Evolutionary conservation across 2,113 vertebrate genomes (phyloP).

Genomic region (Bufo gargarizans): DNA sequence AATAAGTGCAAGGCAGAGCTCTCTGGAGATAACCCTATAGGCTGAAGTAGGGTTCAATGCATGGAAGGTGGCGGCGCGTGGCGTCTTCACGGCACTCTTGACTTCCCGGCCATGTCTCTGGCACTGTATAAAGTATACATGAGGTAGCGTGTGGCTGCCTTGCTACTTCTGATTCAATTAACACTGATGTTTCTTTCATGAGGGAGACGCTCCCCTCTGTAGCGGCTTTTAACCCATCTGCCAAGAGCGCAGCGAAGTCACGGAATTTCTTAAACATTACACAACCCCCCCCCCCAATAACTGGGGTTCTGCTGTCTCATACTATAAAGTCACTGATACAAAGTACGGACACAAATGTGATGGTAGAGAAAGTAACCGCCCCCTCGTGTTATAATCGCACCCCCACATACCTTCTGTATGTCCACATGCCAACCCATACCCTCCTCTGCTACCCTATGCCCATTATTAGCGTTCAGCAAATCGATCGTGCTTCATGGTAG

Average conservation of each 20-base stretch:
- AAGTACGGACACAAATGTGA: not conserved
- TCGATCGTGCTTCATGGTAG: no score
- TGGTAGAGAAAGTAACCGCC: not conserved
- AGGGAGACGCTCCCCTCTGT: constrained; percentile 59
- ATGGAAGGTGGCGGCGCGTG: not conserved
- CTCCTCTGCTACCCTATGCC: no score
- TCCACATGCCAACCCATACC: not conserved
- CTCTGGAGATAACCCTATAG: not conserved
- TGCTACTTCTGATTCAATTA: constrained; percentile 62
- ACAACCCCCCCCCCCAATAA: constrained; percentile 22
- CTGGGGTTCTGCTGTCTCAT: not conserved
- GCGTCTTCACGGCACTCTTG: not conserved
- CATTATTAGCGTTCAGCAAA: no score
- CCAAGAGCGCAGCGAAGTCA: constrained; percentile 53
- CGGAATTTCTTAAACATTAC: constrained; percentile 50
- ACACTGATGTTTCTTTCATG: constrained; percentile 74
- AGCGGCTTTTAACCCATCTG: constrained; percentile 55
- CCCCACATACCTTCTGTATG: not conserved
- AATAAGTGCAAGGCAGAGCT: not conserved
- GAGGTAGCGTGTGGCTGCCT: constrained; percentile 62
- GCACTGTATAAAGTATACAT: constrained; percentile 65
- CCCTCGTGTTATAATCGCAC: not conserved
- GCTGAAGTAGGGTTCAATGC: not conserved
- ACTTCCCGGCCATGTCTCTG: not conserved
- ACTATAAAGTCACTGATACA: not conserved